phyloP scores from a whole-genome alignment of 2,888 invertebrate species.

The Cynaeus angustus region DNA sequence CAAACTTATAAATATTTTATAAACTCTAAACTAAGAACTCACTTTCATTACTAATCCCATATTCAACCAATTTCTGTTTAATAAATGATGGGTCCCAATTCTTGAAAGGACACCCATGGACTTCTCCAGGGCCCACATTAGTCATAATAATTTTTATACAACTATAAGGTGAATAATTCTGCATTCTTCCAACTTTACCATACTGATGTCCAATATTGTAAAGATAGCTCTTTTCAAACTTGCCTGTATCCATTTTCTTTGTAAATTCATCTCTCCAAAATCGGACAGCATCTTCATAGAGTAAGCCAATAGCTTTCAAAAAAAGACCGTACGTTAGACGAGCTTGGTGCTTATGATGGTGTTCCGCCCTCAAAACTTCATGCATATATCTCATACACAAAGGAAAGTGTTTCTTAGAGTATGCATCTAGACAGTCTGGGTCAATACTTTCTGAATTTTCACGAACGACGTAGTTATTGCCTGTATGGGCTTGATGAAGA shows the following conservation, averaged over 20 bases:
- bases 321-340: constrained; percentile 95
- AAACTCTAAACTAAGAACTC: constrained; percentile 55
- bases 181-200: constrained; percentile 95
- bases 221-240: constrained; percentile 94
- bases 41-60: constrained; percentile 79
- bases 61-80: constrained; percentile 81
- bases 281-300: constrained; percentile 89
- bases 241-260: constrained; percentile 86
- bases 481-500: constrained; percentile 88
- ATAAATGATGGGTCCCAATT: constrained; percentile 84
- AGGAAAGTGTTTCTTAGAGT: constrained; percentile 90
- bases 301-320: constrained; percentile 94
- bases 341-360: constrained; percentile 92
- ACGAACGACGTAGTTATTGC: constrained; percentile 77
- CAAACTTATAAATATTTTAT: constrained; percentile 51
- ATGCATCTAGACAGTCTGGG: constrained; percentile 77
- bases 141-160: constrained; percentile 92
- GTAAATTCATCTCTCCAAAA: constrained; percentile 96
- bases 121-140: constrained; percentile 84
- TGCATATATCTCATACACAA: constrained; percentile 97
- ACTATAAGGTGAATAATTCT: constrained; percentile 91
- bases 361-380: constrained; percentile 83
- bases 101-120: constrained; percentile 95
- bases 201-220: constrained; percentile 95
- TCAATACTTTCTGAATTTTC: constrained; percentile 70